Conservation (phyloP, 2,113 vertebrate genomes). For the Syrrhaptes paradoxus region DNA sequence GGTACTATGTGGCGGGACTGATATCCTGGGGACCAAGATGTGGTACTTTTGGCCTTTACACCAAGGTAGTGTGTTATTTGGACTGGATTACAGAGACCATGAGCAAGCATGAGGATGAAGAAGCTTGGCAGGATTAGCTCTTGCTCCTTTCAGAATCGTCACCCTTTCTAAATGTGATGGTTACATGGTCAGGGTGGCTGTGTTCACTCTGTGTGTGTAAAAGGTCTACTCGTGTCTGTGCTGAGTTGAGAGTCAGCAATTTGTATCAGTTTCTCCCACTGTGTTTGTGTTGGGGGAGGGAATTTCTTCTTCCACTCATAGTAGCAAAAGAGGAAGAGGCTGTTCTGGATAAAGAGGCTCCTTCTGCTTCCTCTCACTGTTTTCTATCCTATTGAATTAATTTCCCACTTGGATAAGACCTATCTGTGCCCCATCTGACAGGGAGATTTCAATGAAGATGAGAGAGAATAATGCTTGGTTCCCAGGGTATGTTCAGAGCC, state of each 20-base stretch:
- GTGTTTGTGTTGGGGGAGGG: background rate
- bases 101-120: background rate
- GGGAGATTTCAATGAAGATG: background rate
- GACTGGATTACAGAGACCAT: conserved; percentile 88
- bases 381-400: background rate
- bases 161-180: background rate
- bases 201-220: background rate
- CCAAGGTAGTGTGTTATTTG: conserved; percentile 86
- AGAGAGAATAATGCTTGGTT: background rate
- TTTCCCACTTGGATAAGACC: background rate
- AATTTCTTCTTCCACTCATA: background rate
- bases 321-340: background rate
- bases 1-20: conserved; percentile 77
- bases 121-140: background rate
- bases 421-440: background rate
- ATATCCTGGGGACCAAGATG: conserved; percentile 91
- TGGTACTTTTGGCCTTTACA: conserved; percentile 86
- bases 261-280: background rate
- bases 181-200: background rate
- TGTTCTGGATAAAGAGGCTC: background rate
- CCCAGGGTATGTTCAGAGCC: background rate
- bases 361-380: background rate
- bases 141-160: background rate
- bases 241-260: background rate
- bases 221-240: background rate